Conservation (phyloP, 2,113 vertebrate species). For the Vulpes ferrilata region DNA sequence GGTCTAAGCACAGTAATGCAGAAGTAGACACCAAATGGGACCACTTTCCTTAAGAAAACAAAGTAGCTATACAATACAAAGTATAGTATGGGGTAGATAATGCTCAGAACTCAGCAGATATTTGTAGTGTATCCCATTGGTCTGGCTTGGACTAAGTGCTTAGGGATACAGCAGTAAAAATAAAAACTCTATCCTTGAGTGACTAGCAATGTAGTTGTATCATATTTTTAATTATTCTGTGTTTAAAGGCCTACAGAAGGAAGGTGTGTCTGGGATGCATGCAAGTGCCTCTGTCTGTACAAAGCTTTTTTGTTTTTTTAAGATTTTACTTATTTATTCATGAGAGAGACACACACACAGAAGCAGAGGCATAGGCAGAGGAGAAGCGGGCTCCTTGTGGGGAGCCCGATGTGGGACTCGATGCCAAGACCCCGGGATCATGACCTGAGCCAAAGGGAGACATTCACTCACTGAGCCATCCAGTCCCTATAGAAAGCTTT, state of each 20-base stretch:
- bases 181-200: neutral
- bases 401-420: too few species aligned
- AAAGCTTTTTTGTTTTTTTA: neutral
- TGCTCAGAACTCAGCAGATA: neutral
- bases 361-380: too few species aligned
- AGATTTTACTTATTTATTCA: too few species aligned
- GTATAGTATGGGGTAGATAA: neutral
- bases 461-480: too few species aligned
- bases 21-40: neutral
- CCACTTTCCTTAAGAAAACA: neutral
- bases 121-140: neutral
- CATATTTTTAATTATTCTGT: too few species aligned
- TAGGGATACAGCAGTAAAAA: neutral
- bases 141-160: neutral
- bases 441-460: too few species aligned
- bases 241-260: neutral
- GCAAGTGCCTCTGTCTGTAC: too few species aligned
- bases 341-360: too few species aligned
- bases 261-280: fast-evolving
- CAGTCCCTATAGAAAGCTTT: neutral
- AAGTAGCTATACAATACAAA: neutral
- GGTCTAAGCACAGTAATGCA: neutral
- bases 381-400: too few species aligned
- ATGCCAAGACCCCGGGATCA: too few species aligned
- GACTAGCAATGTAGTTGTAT: neutral